Evolutionary conservation across 2,113 vertebrate genomes (phyloP), one percentile per base, ranked within the genome.

Genomic region (Trachemys scripta): DNA sequence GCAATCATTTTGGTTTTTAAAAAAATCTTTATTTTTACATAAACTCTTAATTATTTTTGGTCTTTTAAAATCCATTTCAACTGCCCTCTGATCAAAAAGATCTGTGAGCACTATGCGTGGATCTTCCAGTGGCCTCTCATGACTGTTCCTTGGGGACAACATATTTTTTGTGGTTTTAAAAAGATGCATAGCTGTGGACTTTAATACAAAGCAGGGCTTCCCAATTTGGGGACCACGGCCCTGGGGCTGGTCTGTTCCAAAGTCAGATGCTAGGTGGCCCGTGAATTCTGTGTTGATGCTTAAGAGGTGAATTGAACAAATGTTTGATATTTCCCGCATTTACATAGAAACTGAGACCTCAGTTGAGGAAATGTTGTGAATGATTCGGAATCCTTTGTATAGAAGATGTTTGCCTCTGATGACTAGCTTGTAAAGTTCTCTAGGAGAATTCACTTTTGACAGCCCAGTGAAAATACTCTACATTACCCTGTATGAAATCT

Each of bases 1-100:
- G 91, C 79, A 65, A 27, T 93, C 54, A 78, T 93, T 88, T 85
- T 76, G 80, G 86, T 82, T 94, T 84, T 97, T 49, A 84, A 78
- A 57, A 31, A 57, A 31, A 79, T 62, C 47, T 56, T 42, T 89
- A 38, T 85, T 88, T 92, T 88, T 84, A 51, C 27, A 16, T 86
- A 29, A 91, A 80, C 69, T 92, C 10, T 87, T 62, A 49, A 80
- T 91, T 80, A 84, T 10, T 85, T 83, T 54, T 54, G 14, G 72
- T 76, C 53, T 35, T 49, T 49, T 29, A 19, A 42, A 54, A 45
- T n/a, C 42, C 80, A 54, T 10, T 85, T 94, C 38, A 0, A 0
- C 16, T 17, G 84, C 93, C 75, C 49, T 96, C 9, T 22, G 84
- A 85, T 84, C 38, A 42, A 90, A 80, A 53, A 88, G 24, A 57